Evolutionary conservation across 2,797 vertebrate species (phyloP).

Genomic region (Vespertilio murinus): DNA sequence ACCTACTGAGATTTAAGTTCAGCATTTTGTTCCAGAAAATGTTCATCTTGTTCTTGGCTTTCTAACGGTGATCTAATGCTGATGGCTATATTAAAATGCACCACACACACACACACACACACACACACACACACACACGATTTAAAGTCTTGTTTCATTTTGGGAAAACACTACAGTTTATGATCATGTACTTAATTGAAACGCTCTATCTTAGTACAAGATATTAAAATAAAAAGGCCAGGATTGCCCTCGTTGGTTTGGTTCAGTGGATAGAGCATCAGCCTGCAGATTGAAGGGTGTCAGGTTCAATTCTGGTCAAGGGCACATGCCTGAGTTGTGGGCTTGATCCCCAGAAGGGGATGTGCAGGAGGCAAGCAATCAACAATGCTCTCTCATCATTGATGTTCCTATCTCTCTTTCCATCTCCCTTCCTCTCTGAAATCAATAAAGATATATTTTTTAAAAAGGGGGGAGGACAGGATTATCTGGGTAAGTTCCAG

Average conservation of each 20-base stretch:
- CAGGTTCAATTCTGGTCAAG: no score
- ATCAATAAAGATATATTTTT: no score
- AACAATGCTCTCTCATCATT: no score
- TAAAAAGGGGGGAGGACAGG: background rate
- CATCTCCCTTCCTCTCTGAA: no score
- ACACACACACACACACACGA: background rate
- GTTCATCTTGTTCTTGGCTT: background rate
- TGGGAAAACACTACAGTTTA: conserved; percentile 14
- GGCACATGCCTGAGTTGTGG: no score
- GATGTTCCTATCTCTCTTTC: no score
- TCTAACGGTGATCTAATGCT: conserved; percentile 42
- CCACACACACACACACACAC: background rate
- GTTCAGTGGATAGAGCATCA: no score
- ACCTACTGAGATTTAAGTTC: conserved; percentile 48
- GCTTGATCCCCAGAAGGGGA: no score
- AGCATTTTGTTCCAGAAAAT: conserved; percentile 57
- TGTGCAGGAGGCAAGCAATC: no score
- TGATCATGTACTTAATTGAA: conserved; percentile 45
- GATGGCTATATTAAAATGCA: conserved; percentile 25
- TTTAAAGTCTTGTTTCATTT: conserved; percentile 49
- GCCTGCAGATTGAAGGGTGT: no score
- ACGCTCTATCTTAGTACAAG: conserved; percentile 29
- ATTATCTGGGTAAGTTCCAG: conserved; percentile 26
- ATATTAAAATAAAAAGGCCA: conserved; percentile 29
- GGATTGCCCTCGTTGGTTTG: background rate